Conservation (phyloP, 2,113 vertebrate species). For the Zapornia atra region DNA sequence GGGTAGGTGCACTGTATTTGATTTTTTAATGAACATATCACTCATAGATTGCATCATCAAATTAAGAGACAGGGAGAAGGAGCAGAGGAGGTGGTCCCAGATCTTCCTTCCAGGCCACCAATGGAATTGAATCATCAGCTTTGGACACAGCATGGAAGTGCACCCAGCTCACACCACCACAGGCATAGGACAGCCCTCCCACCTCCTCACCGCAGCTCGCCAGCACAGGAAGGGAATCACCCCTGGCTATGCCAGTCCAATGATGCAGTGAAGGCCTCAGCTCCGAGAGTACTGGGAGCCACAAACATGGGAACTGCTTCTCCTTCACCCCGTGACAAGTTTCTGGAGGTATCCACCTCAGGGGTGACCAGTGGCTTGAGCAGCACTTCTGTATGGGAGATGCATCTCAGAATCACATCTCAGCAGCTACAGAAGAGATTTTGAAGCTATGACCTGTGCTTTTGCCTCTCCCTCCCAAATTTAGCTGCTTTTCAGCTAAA, state of each 20-base stretch:
- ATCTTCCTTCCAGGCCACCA: not conserved
- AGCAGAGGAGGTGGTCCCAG: not conserved
- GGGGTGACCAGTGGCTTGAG: not conserved
- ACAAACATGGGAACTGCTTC: not conserved
- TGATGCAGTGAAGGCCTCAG: not conserved
- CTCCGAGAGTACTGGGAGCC: not conserved
- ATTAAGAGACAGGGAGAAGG: not conserved
- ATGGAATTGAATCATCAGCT: not conserved
- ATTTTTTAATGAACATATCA: not conserved
- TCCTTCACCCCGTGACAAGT: not conserved
- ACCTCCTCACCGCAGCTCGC: not conserved
- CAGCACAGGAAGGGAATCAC: not conserved
- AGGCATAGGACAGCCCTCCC: not conserved
- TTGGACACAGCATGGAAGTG: not conserved
- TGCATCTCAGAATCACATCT: not conserved
- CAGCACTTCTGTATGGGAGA: not conserved
- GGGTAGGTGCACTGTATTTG: not conserved
- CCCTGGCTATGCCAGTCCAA: not conserved
- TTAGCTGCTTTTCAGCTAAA: conserved; percentile 16
- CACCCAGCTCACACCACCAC: not conserved
- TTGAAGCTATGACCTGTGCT: not conserved
- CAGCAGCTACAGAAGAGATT: not conserved
- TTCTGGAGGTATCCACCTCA: not conserved
- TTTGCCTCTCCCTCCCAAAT: not conserved
- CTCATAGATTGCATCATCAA: not conserved